A percentile compares a stretch with the other conserved stretches of the same genome.
Conservation (phyloP, 2,888 invertebrate species). For the Cinara cedri region DNA sequence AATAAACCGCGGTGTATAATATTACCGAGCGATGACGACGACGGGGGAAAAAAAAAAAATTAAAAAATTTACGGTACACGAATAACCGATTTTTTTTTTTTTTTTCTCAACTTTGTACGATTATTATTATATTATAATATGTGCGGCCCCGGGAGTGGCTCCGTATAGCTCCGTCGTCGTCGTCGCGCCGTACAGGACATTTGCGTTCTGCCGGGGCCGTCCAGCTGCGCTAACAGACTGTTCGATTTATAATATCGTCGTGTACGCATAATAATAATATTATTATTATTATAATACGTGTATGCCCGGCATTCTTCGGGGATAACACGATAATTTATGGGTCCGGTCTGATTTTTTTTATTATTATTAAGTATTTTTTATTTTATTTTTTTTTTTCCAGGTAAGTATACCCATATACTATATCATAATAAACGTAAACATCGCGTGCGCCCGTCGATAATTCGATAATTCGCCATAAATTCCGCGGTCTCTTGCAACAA, state of each 20-base stretch:
- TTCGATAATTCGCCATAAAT: slow-evolving; percentile 36
- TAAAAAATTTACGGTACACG: no score
- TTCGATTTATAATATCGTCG: slow-evolving; percentile 53
- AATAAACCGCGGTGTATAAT: slow-evolving; percentile 47
- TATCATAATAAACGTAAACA: no score
- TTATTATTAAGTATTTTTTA: neutral
- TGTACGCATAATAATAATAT: slow-evolving; percentile 7
- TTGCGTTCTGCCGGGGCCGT: slow-evolving; percentile 47
- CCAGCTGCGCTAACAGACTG: slow-evolving; percentile 53
- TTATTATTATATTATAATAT: slow-evolving; percentile 22
- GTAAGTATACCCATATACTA: no score
- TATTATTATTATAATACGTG: no score
- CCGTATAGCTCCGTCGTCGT: no score
- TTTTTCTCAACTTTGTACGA: neutral
- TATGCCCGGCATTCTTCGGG: slow-evolving; percentile 29
- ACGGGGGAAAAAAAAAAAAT: neutral
- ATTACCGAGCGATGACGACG: neutral
- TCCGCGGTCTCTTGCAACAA: neutral
- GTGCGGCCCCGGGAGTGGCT: slow-evolving; percentile 47
- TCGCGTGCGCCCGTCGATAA: slow-evolving; percentile 52
- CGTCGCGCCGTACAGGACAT: slow-evolving; percentile 20
- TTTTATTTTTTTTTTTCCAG: no score
- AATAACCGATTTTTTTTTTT: no score
- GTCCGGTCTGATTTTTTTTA: slow-evolving; percentile 49
- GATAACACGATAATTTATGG: slow-evolving; percentile 48